phyloP scores from a whole-genome alignment of 2,888 invertebrate species.

The Macrophya annulata region DNA sequence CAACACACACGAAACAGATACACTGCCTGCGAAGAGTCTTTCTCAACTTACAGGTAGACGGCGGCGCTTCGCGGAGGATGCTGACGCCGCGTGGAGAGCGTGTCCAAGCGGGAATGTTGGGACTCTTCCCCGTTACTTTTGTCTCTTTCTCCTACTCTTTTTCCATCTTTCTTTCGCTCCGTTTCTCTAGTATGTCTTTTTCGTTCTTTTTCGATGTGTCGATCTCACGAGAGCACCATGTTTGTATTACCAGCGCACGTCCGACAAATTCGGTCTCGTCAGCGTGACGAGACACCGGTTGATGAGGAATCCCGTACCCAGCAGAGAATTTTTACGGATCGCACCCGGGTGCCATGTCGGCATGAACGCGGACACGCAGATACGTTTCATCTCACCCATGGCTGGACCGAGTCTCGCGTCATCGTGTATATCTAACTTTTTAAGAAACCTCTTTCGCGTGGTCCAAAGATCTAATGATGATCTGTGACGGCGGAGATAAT shows the following conservation, averaged over 20 bases:
- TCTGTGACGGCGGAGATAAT: slow-evolving; percentile 48
- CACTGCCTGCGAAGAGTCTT: slow-evolving; percentile 11
- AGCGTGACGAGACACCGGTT: slow-evolving; percentile 55
- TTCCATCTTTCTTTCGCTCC: slow-evolving; percentile 35
- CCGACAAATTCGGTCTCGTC: slow-evolving; percentile 54
- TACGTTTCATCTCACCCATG: slow-evolving; percentile 33
- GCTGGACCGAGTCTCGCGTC: slow-evolving; percentile 31
- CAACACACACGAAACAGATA: slow-evolving; percentile 21
- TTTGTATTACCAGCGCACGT: slow-evolving; percentile 54
- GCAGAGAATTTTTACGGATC: slow-evolving; percentile 47
- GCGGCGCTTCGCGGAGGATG: slow-evolving; percentile 53
- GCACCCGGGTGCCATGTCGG: slow-evolving; percentile 35
- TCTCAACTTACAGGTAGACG: background rate
- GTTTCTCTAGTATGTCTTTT: slow-evolving; percentile 48
- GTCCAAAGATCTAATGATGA: slow-evolving; percentile 46
- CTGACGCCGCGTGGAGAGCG: slow-evolving; percentile 67
- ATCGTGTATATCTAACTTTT: slow-evolving; percentile 28
- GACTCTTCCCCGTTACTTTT: slow-evolving; percentile 49
- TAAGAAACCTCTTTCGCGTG: slow-evolving; percentile 5
- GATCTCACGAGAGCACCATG: slow-evolving; percentile 21
- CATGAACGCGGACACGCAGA: background rate
- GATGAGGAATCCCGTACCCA: slow-evolving; percentile 50
- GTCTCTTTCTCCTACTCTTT: slow-evolving; percentile 54
- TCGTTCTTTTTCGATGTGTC: slow-evolving; percentile 55
- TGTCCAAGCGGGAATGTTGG: slow-evolving; percentile 69